Base-by-base conservation (phyloP, 37 sponge, comb jelly and placozoan genomes). In the Tethya wilhelma region DNA sequence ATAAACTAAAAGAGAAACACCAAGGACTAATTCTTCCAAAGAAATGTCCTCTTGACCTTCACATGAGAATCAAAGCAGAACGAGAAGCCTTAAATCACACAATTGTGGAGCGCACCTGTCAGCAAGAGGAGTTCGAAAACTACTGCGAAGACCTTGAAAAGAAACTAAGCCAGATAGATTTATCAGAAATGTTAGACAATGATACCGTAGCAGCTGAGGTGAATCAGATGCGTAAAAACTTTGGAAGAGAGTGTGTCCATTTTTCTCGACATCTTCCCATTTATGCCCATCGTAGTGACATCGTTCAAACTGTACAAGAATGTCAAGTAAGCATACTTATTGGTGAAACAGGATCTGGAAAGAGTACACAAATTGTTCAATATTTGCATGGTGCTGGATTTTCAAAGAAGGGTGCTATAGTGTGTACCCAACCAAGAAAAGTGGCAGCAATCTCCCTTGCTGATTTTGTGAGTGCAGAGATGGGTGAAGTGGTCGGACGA, bases 281-380 rank as follows among this genome's bases (percentile, higher is more conserved):
- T 31, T 28, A 55, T 19, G 64, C 62, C 22, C 40, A 75, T 38
- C 34, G 69, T 17, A 58, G 60, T 34, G 57, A 64, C n/a, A 68
- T 93, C 4, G 44, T 93, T 25, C 12, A 77, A 28, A 49, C 73
- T 0, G 77, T 93, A 0, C 2, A 4, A 32, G 40, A 75, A 17
- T 40, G 59, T 42, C 78, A 90, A 38, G 90, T 89, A 28, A 71
- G 74, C 23, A 75, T 93, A 60, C 79, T 93, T 4, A 77, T 86
- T 69, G 90, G 84, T 20, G 90, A 90, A 79, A 90, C 94, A 49
- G 94, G 94, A 2, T 93, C 91, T 30, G 91, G 95, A 23, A 94
- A 94, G 77, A 94, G 91, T 63, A 94, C 95, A 23, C 95, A 94
- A 74, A 28, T 94, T 42, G 85, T 84, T 7, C 95, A 94, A 45